phyloP scores from a whole-genome alignment of 2,113 vertebrate species.

The Gymnobelideus leadbeateri region DNA sequence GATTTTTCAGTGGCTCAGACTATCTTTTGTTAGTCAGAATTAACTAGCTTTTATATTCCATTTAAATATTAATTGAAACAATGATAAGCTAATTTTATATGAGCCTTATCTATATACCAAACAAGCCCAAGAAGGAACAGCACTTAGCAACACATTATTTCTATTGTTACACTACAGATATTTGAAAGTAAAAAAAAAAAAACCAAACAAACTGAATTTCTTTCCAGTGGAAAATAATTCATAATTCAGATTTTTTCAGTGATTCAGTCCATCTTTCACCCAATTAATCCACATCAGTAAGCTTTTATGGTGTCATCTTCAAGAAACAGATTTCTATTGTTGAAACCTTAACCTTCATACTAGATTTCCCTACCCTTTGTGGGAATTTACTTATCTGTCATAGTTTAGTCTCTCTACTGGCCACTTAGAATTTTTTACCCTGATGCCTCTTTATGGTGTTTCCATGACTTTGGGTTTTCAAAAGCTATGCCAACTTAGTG shows the following conservation, averaged over 20 bases:
- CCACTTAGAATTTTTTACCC: neutral
- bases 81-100: neutral
- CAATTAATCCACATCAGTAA: neutral
- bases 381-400: neutral
- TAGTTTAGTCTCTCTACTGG: neutral
- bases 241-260: neutral
- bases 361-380: neutral
- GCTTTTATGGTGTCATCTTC: constrained; percentile 6
- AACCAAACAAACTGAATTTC: neutral
- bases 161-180: fast-evolving
- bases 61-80: neutral
- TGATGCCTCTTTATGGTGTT: neutral
- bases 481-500: neutral
- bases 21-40: neutral
- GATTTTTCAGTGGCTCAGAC: neutral
- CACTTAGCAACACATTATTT: neutral
- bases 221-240: neutral
- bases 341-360: neutral
- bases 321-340: neutral
- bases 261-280: neutral
- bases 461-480: neutral
- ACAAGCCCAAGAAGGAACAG: neutral
- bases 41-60: neutral
- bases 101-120: neutral
- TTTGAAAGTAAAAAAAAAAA: neutral